These are phyloP conservation scores for Pelagia noctiluca DNA, from an alignment of 30 jellyfish, hydroid and myxozoan species.

Conservation along the genomic window DNA sequence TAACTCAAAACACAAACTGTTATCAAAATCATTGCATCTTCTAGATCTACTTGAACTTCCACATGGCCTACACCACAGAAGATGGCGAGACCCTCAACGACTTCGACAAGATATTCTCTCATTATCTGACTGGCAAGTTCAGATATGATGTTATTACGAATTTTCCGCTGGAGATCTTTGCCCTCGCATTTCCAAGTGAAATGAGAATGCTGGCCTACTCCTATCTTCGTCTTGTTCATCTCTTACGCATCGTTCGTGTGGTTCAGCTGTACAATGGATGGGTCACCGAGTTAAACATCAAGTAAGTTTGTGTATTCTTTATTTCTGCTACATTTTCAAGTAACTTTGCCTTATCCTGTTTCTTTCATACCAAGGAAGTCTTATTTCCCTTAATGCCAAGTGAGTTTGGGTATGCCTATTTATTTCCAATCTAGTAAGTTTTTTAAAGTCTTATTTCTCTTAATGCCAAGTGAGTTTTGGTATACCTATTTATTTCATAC, in stretches of 20 bases:
- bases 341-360: too few species aligned
- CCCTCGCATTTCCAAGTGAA: conserved; percentile 53
- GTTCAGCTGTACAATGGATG: conserved; percentile 57
- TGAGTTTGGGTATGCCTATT: too few species aligned
- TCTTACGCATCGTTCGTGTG: conserved; percentile 69
- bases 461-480: too few species aligned
- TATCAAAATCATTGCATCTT: background rate
- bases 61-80: conserved; percentile 50
- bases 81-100: conserved; percentile 64
- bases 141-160: conserved; percentile 62
- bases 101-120: conserved; percentile 47
- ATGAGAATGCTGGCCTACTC: conserved; percentile 46
- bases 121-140: conserved; percentile 74
- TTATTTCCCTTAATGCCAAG: too few species aligned
- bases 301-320: conserved; percentile 48
- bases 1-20: too few species aligned
- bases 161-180: conserved; percentile 74
- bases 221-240: conserved; percentile 68
- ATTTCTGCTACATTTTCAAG: too few species aligned
- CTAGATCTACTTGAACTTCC: conserved; percentile 85
- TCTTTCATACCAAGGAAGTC: too few species aligned
- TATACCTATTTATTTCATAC: too few species aligned
- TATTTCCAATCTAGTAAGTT: too few species aligned
- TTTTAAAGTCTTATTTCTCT: too few species aligned
- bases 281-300: conserved; percentile 66